These are phyloP conservation scores for Stomatorhinus ivindoensis DNA, from an alignment of 2,113 vertebrate species.

Conservation along the genomic window DNA sequence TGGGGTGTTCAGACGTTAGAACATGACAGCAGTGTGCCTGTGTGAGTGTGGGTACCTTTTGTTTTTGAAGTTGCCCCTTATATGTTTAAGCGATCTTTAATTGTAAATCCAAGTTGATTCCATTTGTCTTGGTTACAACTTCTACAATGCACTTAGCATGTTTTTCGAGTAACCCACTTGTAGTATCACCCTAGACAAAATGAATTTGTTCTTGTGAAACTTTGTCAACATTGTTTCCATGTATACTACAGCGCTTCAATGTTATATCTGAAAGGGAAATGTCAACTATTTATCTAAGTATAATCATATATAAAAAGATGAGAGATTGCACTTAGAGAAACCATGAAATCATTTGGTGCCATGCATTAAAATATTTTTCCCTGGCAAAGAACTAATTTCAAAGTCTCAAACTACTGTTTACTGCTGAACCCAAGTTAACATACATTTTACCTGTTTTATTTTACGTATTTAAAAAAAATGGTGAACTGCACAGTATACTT, in stretches of 20 bases:
- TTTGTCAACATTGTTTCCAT: background rate
- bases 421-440: background rate
- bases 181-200: background rate
- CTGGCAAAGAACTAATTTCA: background rate
- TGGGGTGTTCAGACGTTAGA: constrained; percentile 11
- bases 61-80: background rate
- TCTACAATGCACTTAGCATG: background rate
- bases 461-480: background rate
- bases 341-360: background rate
- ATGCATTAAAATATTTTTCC: background rate
- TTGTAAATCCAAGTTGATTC: constrained; percentile 28
- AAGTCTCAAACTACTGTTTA: background rate
- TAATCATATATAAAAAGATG: background rate
- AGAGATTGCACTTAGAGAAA: constrained; percentile 2
- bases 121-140: constrained; percentile 28
- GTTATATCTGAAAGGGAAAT: background rate
- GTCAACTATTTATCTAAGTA: background rate
- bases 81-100: constrained; percentile 14
- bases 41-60: constrained; percentile 19
- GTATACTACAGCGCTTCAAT: background rate
- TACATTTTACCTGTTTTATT: constrained; percentile 12
- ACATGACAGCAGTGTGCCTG: constrained; percentile 33
- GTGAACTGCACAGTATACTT: background rate
- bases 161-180: background rate
- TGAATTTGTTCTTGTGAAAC: background rate